Evolutionary conservation across 2,888 invertebrate species (phyloP).

Genomic region (Lutraria lutraria): DNA sequence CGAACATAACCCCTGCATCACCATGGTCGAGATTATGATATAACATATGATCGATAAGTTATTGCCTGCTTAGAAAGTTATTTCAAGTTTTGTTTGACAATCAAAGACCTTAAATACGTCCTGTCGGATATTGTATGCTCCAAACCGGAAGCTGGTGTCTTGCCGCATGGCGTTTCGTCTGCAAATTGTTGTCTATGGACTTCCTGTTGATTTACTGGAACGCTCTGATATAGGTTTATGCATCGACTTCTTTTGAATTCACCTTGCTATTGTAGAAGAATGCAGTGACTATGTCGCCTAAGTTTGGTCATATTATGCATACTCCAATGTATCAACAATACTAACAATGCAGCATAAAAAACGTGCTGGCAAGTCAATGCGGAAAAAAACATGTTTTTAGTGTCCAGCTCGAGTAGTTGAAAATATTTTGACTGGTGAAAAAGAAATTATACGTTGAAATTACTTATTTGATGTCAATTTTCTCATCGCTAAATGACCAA

Average conservation of each 20-base stretch:
- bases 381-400: no score
- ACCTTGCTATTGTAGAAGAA: background rate
- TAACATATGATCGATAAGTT: background rate
- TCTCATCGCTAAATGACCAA: no score
- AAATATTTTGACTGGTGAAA: no score
- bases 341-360: no score
- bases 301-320: no score
- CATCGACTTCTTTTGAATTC: background rate
- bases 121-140: constrained; percentile 19
- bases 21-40: background rate
- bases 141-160: constrained; percentile 11
- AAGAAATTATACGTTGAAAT: no score
- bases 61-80: background rate
- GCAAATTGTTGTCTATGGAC: constrained; percentile 5
- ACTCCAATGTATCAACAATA: no score
- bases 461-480: no score
- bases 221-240: background rate
- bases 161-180: constrained; percentile 17
- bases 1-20: background rate
- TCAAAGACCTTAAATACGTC: background rate
- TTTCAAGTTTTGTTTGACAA: constrained; percentile 15
- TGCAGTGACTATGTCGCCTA: background rate
- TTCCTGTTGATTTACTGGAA: background rate
- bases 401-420: no score
- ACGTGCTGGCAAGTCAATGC: no score